Evolutionary conservation across 2,888 invertebrate genomes (phyloP), one percentile per base, ranked within the genome.

Genomic region (Lepidochitona cinerea): DNA sequence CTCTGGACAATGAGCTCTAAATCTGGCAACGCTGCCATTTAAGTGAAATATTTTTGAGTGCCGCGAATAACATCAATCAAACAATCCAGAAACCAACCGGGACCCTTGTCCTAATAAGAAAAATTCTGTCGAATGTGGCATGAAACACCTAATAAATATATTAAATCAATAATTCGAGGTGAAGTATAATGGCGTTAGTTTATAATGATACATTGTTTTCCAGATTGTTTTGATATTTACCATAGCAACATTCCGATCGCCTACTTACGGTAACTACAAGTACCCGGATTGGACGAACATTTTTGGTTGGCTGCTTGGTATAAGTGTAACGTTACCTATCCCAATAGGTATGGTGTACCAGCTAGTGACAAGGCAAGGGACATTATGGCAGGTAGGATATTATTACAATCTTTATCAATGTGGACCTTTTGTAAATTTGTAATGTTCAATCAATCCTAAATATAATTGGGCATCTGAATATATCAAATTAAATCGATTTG

Each of bases 231-330:
- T 89, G 70, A 74, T 86, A n/a, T 83, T 85, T 69, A 88, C 87
- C 69, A 80, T 83, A 37, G 81, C 77, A 33, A 82, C 83, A 49
- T 87, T 86, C 75, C 79, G 76, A 66, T 83, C 86, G 6, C 88
- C 88, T 3, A 83, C 81, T 0, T 87, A 87, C 70, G 88, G 87
- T 37, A 83, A 84, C 7, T 91, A 91, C 72, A 70, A 75, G 0
- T 91, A 89, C 75, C 90, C 91, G 7, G 32, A 66, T 1, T 83
- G 85, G 79, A 89, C 90, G 35, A 81, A 85, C 54, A 81, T 78
- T 9, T 52, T 89, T 33, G 90, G 90, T 4, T 87, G 85, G 85
- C 35, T 79, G n/a, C 71, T 88, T 35, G 83, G 85, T 7, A n/a
- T 85, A 65, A 76, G 73, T 18, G 80, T 84, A 12, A 53, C 87